A percentile compares a stretch with the other conserved stretches of the same genome.
These are phyloP conservation scores for Chrysina gloriosa DNA, from an alignment of 2,888 invertebrate genomes.

Conservation along the genomic window DNA sequence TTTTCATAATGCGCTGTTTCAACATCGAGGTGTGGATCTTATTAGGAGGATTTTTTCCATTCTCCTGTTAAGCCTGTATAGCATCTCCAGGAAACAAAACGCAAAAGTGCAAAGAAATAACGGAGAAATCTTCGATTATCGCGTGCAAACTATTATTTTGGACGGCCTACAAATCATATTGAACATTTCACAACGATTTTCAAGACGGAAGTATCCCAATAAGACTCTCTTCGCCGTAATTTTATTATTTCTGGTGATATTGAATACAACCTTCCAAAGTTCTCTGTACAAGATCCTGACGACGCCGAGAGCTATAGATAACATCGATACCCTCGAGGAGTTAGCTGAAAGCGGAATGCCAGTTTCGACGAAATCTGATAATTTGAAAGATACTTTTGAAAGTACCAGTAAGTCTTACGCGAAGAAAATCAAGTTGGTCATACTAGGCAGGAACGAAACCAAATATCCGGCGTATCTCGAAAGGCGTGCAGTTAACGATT, in stretches of 20 bases:
- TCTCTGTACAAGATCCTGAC: constrained; percentile 63
- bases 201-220: constrained; percentile 61
- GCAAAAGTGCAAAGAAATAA: neutral
- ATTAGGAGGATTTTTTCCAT: constrained; percentile 52
- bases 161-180: constrained; percentile 59
- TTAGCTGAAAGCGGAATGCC: constrained; percentile 57
- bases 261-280: constrained; percentile 64
- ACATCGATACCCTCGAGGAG: constrained; percentile 61
- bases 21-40: constrained; percentile 60
- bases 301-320: constrained; percentile 61
- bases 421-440: constrained; percentile 58
- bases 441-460: constrained; percentile 53
- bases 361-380: constrained; percentile 62
- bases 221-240: constrained; percentile 58
- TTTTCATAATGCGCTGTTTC: constrained; percentile 61
- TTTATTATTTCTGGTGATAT: constrained; percentile 59
- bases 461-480: constrained; percentile 51
- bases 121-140: constrained; percentile 38
- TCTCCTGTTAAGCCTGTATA: constrained; percentile 36
- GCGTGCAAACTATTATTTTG: constrained; percentile 54
- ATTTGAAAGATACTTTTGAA: constrained; percentile 62
- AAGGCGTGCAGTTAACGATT: constrained; percentile 36
- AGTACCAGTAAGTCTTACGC: constrained; percentile 56
- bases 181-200: constrained; percentile 57
- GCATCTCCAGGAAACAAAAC: constrained; percentile 37